A percentile compares a stretch with the other conserved stretches of the same genome.
Conservation (phyloP, 1,140 invertebrate genomes). For the Drosophila pseudoananassae region DNA sequence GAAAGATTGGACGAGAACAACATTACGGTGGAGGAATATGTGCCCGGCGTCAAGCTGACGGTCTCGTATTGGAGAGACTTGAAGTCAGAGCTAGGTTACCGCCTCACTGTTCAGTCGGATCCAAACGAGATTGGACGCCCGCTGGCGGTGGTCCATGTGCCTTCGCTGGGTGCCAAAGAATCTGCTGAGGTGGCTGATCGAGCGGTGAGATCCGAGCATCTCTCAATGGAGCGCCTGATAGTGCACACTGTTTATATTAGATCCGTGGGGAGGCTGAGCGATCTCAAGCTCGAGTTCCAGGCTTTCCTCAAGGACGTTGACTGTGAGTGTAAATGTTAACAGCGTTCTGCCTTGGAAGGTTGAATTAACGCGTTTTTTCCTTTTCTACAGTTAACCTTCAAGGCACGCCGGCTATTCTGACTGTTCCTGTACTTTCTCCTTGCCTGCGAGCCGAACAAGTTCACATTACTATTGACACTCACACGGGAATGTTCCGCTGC, state of each 20-base stretch:
- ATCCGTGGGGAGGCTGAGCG: conserved; percentile 91
- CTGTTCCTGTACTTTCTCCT: conserved; percentile 94
- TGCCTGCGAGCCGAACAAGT: conserved; percentile 96
- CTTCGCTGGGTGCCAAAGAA: conserved; percentile 89
- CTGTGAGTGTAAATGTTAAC: conserved; percentile 85
- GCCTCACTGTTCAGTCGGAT: conserved; percentile 95
- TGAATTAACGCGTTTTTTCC: not conserved
- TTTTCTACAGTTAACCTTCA: conserved; percentile 86
- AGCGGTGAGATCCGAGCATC: conserved; percentile 92
- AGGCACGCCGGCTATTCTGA: conserved; percentile 95
- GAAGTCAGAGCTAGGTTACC: conserved; percentile 93
- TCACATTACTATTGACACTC: conserved; percentile 95
- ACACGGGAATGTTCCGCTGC: conserved; percentile 95
- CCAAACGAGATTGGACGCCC: conserved; percentile 91
- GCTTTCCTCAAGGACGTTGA: conserved; percentile 90
- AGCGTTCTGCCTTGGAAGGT: not conserved
- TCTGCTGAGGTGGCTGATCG: conserved; percentile 90
- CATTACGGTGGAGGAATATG: conserved; percentile 96
- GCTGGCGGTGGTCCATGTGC: conserved; percentile 94
- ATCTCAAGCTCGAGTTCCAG: conserved; percentile 93
- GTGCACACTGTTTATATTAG: conserved; percentile 98
- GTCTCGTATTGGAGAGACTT: conserved; percentile 97
- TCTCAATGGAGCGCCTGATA: conserved; percentile 97
- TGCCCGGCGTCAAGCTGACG: conserved; percentile 93
- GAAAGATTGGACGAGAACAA: conserved; percentile 96